Evolutionary conservation across 2,888 invertebrate genomes (phyloP), one percentile per base, ranked within the genome.

Genomic region (Ornithoptera alexandrae): DNA sequence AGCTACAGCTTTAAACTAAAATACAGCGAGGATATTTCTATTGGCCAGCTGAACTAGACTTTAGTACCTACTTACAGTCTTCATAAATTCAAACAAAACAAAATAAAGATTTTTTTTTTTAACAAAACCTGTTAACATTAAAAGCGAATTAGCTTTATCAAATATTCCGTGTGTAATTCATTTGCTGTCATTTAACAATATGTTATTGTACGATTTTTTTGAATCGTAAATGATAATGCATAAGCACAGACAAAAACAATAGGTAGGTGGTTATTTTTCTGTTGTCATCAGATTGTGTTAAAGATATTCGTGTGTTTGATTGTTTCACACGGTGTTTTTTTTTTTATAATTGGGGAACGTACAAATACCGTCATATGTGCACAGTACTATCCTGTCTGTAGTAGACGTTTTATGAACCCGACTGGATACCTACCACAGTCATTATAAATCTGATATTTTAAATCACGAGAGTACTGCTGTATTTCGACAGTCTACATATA

Each of bases 141-240:
- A 12, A 12, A 58, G 22, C 57, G 57, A 22, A 58, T 58, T 58
- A 20, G n/a, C n/a, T 12, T 58, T 58, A 22, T 58, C 57, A 24
- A 58, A 58, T 58, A 58, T 58, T 15, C 24, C 12, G 20, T 22
- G 22, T 22, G 57, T 58, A 4, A 3, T 65, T 42, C 60, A 60
- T 65, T 66, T 30, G 30, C 70, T 67, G 64, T 65, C 63, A 65
- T 71, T 73, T 72, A 75, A 81, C 81, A 82, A 80, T 81, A 79
- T 78, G 74, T 76, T 79, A 81, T 82, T 82, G 82, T 81, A 67
- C 62, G 64, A 72, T 76, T 77, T 75, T 71, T 46, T 74, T 77
- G 67, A 74, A 68, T 72, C 72, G 75, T 70, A 74, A 73, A 73
- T 70, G 71, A 68, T 46, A 62, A 67, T 71, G 71, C 70, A 73